Conservation (phyloP, 2,113 vertebrate species). For the Grantiella picta region DNA sequence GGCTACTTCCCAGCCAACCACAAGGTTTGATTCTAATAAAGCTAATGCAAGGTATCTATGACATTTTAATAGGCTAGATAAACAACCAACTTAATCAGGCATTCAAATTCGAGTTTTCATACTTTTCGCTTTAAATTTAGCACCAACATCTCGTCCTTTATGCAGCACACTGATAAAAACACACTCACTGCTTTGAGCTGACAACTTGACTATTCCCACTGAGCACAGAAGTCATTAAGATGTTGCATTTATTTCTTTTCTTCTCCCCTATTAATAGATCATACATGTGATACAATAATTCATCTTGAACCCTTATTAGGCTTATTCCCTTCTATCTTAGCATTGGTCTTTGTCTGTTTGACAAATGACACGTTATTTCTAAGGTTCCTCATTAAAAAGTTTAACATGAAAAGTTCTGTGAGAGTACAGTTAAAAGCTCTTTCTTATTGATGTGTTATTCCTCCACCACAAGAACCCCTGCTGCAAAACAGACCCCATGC, state of each 20-base stretch:
- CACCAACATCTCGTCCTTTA: not conserved
- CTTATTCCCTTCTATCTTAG: not conserved
- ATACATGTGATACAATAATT: not conserved
- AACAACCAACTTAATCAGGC: not conserved
- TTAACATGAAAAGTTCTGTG: not conserved
- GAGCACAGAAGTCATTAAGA: not conserved
- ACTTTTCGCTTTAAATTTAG: slow-evolving; percentile 37
- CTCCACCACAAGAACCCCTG: not conserved
- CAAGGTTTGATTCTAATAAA: not conserved
- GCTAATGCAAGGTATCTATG: not conserved
- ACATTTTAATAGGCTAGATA: not conserved
- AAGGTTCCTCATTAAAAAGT: slow-evolving; percentile 6
- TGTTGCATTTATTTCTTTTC: not conserved
- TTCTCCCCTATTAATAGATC: slow-evolving; percentile 30
- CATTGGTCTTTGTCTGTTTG: slow-evolving; percentile 16
- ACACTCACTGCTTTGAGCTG: not conserved
- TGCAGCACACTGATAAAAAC: not conserved
- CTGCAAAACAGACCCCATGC: not conserved
- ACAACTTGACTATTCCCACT: slow-evolving; percentile 33
- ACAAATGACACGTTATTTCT: slow-evolving; percentile 6
- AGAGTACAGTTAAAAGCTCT: not conserved
- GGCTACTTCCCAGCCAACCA: not conserved
- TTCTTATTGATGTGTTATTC: not conserved
- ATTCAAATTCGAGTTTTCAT: slow-evolving; percentile 12
- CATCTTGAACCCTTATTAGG: not conserved